These are phyloP conservation scores for Metacarcinus magister DNA, from an alignment of 2,888 invertebrate genomes.

Conservation along the genomic window DNA sequence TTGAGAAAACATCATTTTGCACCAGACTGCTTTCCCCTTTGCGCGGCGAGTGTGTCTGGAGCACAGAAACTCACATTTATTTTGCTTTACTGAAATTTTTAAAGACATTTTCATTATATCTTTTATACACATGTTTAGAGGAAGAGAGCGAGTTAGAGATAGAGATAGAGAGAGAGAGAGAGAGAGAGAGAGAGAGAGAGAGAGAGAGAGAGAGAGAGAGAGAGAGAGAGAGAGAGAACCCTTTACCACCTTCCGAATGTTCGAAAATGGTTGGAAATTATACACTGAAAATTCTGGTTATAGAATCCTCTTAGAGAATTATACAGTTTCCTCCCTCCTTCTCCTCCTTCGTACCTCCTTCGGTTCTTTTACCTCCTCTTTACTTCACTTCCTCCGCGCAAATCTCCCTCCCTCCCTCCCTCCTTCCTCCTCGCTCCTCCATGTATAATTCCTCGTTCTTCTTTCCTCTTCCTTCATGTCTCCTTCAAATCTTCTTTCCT, in stretches of 20 bases:
- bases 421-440: background rate
- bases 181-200: conserved; percentile 18
- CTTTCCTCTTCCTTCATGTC: background rate
- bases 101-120: background rate
- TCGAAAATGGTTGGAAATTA: background rate
- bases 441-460: background rate
- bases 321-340: background rate
- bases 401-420: background rate
- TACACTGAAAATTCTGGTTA: background rate
- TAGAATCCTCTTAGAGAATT: background rate
- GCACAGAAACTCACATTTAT: background rate
- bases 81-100: background rate
- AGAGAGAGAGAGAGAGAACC: too few species aligned
- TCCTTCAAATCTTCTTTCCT: background rate
- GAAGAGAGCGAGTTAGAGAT: background rate
- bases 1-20: too few species aligned
- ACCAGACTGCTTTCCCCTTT: too few species aligned
- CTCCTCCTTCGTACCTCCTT: background rate
- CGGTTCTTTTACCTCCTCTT: background rate
- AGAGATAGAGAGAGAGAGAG: background rate
- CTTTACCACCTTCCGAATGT: background rate
- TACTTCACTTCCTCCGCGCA: background rate
- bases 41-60: background rate
- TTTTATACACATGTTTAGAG: background rate
- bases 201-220: conserved; percentile 31